These are phyloP conservation scores for Holothuria leucospilota DNA, from an alignment of 53 echinoderm and acorn worm genomes.

Conservation along the genomic window DNA sequence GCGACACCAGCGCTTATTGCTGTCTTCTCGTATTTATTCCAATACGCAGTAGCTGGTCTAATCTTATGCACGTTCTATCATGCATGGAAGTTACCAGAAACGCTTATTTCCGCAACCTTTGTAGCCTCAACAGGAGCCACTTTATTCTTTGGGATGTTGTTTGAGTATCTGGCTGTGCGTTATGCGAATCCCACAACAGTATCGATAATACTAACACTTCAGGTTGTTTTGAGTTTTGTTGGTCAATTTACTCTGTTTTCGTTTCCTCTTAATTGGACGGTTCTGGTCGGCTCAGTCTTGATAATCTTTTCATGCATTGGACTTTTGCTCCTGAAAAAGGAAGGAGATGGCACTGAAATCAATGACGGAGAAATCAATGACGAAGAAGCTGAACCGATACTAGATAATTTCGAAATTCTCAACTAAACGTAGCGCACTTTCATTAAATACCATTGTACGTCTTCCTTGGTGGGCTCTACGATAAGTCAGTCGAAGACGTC, in stretches of 20 bases:
- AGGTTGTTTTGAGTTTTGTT: neutral
- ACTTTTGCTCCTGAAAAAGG: neutral
- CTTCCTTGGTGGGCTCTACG: too few species aligned
- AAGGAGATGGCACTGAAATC: neutral
- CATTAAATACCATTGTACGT: too few species aligned
- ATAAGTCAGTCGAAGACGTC: too few species aligned
- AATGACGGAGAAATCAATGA: too few species aligned
- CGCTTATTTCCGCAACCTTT: neutral
- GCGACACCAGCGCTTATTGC: neutral
- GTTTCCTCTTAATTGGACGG: neutral
- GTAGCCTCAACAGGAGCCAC: neutral
- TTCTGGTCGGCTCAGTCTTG: neutral
- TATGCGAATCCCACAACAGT: conserved; percentile 8
- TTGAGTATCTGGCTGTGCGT: neutral
- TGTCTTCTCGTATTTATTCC: neutral
- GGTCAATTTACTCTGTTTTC: neutral
- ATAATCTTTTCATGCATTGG: conserved; percentile 2
- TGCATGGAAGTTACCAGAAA: neutral
- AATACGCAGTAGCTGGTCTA: neutral
- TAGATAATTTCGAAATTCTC: too few species aligned
- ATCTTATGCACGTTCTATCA: neutral
- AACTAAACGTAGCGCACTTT: too few species aligned
- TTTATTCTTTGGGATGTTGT: neutral
- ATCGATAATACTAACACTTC: conserved; percentile 1
- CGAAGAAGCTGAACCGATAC: too few species aligned